These are phyloP conservation scores for Phenganax stokvisi DNA, from an alignment of 92 coral and sea anemone genomes.

Conservation along the genomic window DNA sequence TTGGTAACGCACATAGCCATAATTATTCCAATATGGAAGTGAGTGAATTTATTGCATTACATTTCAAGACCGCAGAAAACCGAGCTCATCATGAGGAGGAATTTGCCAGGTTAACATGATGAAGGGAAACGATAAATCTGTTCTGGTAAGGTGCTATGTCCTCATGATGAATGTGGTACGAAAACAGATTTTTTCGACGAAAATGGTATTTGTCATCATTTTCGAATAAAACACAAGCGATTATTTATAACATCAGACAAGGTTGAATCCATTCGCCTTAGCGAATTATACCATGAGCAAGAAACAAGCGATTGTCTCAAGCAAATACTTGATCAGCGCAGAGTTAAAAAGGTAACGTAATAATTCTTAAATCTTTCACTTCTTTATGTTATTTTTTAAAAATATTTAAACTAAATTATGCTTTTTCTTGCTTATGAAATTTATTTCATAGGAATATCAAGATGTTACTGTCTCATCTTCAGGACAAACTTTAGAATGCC, in stretches of 20 bases:
- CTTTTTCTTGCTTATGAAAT: neutral
- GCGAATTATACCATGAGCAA: neutral
- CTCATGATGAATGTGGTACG: neutral
- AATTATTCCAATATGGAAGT: no score
- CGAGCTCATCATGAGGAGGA: no score
- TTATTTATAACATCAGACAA: neutral
- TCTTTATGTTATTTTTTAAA: neutral
- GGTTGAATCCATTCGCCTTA: neutral
- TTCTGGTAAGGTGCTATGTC: slow-evolving; percentile 4
- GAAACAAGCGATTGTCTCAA: neutral
- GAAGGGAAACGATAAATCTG: no score
- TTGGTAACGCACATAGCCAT: no score
- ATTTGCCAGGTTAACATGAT: no score
- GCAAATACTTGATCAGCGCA: neutral
- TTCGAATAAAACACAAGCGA: neutral
- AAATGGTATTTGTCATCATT: slow-evolving; percentile 12
- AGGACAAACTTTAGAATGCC: neutral
- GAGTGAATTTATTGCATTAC: no score
- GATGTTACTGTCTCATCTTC: neutral
- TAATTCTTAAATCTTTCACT: neutral
- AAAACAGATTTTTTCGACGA: neutral
- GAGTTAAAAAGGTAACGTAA: no score
- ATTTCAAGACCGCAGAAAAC: no score
- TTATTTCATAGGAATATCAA: neutral
- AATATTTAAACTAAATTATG: neutral